phyloP scores from a whole-genome alignment of 2,113 vertebrate genomes.

The Brachyhypopomus gauderio region DNA sequence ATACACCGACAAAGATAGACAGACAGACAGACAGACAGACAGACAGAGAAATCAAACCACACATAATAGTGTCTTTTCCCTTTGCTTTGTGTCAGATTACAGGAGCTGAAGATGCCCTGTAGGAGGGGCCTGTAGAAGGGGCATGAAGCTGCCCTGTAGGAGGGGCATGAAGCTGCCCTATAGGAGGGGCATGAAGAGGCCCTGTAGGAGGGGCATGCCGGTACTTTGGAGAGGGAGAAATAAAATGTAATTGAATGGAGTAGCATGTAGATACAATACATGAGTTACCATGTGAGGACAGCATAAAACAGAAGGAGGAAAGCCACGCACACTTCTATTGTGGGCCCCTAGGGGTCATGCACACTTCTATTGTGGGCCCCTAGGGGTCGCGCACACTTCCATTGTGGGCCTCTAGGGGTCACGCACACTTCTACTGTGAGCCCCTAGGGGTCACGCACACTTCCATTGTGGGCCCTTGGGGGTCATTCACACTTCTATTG shows the following conservation, averaged over 20 bases:
- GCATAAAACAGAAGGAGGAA: not conserved
- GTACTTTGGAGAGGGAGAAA: not conserved
- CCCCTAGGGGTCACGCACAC: not conserved
- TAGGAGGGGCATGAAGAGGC: no score
- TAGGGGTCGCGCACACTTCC: not conserved
- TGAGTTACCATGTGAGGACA: not conserved
- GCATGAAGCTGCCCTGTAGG: no score
- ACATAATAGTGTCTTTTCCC: not conserved
- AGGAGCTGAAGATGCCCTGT: not conserved
- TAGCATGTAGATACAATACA: slow-evolving; percentile 5
- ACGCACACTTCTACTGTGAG: not conserved
- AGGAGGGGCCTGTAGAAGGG: no score
- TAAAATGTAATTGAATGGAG: not conserved
- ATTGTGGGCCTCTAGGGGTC: not conserved
- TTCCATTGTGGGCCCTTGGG: not conserved
- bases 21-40: no score
- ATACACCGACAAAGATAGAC: no score
- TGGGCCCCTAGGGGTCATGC: not conserved
- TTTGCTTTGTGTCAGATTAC: not conserved
- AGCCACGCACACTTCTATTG: not conserved
- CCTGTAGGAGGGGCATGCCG: not conserved
- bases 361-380: not conserved
- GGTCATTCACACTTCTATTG: not conserved
- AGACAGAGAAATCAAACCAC: not conserved
- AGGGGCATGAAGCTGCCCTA: no score